phyloP scores from a whole-genome alignment of 2,113 vertebrate genomes.

The Columbina picui region DNA sequence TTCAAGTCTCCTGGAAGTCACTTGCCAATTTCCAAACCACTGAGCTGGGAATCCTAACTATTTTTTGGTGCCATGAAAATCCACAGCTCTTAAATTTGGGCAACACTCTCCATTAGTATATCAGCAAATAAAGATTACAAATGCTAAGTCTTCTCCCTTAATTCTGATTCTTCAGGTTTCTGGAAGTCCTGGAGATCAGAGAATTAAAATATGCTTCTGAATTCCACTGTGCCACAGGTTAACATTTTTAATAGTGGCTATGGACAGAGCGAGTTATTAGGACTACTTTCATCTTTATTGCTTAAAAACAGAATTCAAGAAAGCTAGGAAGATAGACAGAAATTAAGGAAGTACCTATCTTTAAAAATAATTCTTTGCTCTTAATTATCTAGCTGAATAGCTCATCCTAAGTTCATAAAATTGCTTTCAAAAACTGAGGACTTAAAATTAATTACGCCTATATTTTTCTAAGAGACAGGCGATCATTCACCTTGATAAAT shows the following conservation, averaged over 20 bases:
- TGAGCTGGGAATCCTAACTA: rapidly evolving
- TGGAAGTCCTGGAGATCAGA: background rate
- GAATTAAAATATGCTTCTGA: background rate
- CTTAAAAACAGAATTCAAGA: background rate
- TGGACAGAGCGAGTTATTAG: background rate
- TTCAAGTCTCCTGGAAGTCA: background rate
- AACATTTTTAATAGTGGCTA: background rate
- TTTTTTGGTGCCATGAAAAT: background rate
- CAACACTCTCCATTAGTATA: background rate
- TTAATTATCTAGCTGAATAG: background rate
- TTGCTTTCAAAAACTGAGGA: background rate
- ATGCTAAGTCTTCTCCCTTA: background rate
- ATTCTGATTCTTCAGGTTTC: background rate
- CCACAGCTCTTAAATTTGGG: background rate
- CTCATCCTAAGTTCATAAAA: background rate
- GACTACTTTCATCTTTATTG: background rate
- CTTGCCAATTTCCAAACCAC: background rate
- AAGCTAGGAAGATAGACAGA: background rate
- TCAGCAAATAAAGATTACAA: background rate
- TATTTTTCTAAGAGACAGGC: background rate
- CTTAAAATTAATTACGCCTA: background rate
- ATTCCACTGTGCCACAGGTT: background rate
- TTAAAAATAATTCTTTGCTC: background rate
- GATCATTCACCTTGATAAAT: background rate
- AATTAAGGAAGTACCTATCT: background rate